Evolutionary conservation across 35 echinoderm and acorn worm genomes (phyloP).

Genomic region (Amphiura filiformis): DNA sequence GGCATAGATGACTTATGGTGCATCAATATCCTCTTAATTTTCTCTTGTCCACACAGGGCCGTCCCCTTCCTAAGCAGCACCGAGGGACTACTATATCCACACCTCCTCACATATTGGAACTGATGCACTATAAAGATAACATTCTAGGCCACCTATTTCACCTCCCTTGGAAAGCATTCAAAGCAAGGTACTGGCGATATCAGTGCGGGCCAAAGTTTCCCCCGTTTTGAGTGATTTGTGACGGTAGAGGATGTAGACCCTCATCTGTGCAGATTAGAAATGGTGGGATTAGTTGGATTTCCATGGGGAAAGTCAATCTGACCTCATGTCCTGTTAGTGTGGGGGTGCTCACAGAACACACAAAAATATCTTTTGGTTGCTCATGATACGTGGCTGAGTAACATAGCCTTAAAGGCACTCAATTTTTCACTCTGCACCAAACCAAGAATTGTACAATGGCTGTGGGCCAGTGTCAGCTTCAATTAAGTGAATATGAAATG

Average conservation of each 20-base stretch:
- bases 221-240: not conserved
- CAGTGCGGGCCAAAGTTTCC: not conserved
- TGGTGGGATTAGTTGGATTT: not conserved
- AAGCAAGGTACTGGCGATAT: not conserved
- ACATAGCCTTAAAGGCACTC: too few species aligned
- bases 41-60: not conserved
- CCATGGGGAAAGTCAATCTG: not conserved
- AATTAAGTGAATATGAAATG: too few species aligned
- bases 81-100: not conserved
- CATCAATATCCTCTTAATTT: not conserved
- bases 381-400: too few species aligned
- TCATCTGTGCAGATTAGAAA: not conserved
- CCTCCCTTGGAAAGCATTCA: not conserved
- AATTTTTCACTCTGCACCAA: too few species aligned
- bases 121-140: not conserved
- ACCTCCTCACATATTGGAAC: not conserved
- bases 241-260: not conserved
- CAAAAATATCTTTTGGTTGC: too few species aligned
- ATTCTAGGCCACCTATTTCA: not conserved
- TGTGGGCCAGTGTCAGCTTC: too few species aligned
- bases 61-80: not conserved
- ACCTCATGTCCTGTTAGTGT: conserved; percentile 1
- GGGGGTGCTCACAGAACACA: too few species aligned
- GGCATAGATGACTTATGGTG: not conserved
- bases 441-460: too few species aligned